phyloP scores from a whole-genome alignment of 1,140 invertebrate species.

The Diachasmimorpha longicaudata region DNA sequence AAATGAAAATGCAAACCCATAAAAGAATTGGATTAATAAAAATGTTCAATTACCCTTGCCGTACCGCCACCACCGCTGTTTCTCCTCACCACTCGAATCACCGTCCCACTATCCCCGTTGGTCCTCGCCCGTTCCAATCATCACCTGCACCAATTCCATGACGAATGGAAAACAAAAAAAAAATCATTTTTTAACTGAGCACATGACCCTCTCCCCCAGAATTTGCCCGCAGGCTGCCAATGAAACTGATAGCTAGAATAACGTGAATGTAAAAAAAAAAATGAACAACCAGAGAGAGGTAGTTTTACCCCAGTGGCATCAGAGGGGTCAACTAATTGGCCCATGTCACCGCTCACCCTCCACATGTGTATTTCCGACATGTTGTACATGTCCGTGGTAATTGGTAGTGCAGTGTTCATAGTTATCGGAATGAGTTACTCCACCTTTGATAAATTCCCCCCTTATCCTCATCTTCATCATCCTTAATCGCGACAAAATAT shows the following conservation, averaged over 20 bases:
- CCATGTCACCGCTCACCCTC: constrained; percentile 9
- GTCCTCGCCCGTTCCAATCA: constrained; percentile 45
- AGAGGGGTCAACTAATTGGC: constrained; percentile 21
- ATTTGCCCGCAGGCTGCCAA: background rate
- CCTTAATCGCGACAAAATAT: no score
- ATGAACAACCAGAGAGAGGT: constrained; percentile 25
- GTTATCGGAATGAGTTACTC: background rate
- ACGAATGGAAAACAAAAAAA: constrained; percentile 32
- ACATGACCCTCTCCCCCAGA: background rate
- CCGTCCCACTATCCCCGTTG: constrained; percentile 47
- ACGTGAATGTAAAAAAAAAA: constrained; percentile 11
- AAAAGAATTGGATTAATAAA: constrained; percentile 1
- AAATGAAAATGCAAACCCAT: background rate
- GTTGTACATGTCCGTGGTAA: constrained; percentile 17
- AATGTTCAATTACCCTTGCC: constrained; percentile 53
- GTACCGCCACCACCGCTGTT: constrained; percentile 61
- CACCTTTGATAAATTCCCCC: no score
- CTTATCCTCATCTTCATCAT: no score
- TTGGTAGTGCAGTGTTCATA: constrained; percentile 19
- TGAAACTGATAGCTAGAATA: constrained; percentile 14
- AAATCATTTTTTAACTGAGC: background rate
- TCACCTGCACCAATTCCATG: constrained; percentile 47
- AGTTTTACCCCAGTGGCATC: constrained; percentile 15
- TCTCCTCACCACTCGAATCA: constrained; percentile 52
- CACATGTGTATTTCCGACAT: background rate